These are phyloP conservation scores for Phyllostomus hastatus DNA, from an alignment of 2,113 vertebrate species.

Conservation along the genomic window DNA sequence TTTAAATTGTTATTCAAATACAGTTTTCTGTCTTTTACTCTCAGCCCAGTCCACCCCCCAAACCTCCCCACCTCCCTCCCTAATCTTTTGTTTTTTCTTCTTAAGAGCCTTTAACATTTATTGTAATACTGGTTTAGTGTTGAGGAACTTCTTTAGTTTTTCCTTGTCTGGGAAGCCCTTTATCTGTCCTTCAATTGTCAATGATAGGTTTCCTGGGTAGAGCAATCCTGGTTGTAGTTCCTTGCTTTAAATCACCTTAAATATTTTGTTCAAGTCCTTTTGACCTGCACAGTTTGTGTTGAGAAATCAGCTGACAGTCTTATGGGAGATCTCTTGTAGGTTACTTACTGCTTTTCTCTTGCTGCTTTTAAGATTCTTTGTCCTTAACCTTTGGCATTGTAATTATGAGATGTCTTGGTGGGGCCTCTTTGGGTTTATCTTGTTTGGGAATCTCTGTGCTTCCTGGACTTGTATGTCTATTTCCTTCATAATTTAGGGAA, in stretches of 20 bases:
- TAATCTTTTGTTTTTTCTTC: neutral
- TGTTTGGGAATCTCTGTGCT: neutral
- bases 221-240: neutral
- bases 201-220: neutral
- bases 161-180: neutral
- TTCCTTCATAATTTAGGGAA: neutral
- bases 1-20: no score
- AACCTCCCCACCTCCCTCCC: no score
- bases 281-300: neutral
- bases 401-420: neutral
- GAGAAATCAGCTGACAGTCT: neutral
- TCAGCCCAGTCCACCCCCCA: no score
- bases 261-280: no score
- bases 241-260: neutral
- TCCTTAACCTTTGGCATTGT: neutral
- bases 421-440: neutral
- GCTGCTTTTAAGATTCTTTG: neutral
- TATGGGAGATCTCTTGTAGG: neutral
- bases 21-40: no score
- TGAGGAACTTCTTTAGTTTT: neutral
- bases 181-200: neutral
- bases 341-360: neutral
- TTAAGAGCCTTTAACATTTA: neutral
- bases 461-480: neutral
- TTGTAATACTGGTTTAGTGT: neutral